These are phyloP conservation scores for Drosophila sulfurigaster DNA, from an alignment of 1,140 invertebrate genomes.

Conservation along the genomic window DNA sequence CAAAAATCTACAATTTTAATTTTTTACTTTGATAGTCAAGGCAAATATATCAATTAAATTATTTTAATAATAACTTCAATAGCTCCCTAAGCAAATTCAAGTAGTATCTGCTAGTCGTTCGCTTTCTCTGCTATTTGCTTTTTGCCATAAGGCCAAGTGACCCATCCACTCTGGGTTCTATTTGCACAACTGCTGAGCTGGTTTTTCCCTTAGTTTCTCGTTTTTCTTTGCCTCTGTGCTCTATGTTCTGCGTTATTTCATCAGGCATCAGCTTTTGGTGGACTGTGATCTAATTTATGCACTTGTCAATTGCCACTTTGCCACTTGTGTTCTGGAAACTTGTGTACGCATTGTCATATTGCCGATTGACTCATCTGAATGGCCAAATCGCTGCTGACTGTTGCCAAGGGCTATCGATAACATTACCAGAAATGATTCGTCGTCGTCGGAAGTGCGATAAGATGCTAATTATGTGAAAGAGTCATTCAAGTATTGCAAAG, in stretches of 20 bases:
- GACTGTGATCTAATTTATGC: conserved; percentile 42
- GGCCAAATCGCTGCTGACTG: conserved; percentile 4
- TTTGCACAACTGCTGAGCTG: conserved; percentile 44
- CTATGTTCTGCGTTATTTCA: conserved; percentile 31
- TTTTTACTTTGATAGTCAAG: too few relatives aligned
- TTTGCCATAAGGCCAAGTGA: conserved; percentile 15
- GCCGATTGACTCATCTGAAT: conserved; percentile 24
- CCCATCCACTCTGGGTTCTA: conserved; percentile 12
- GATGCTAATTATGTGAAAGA: conserved; percentile 33
- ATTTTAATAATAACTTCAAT: too few relatives aligned
- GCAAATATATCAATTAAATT: too few relatives aligned
- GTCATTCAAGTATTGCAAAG: neutral
- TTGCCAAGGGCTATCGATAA: conserved; percentile 27
- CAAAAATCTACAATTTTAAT: too few relatives aligned
- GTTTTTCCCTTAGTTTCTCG: conserved; percentile 17
- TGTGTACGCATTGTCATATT: neutral
- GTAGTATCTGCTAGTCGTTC: conserved; percentile 1
- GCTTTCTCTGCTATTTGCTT: neutral
- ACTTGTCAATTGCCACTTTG: conserved; percentile 18
- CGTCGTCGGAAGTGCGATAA: conserved; percentile 35
- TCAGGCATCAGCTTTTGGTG: conserved; percentile 14
- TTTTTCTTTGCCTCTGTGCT: neutral
- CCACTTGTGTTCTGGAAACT: conserved; percentile 9
- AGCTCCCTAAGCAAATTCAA: neutral
- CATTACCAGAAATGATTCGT: conserved; percentile 4